Evolutionary conservation across 2,797 vertebrate genomes (phyloP).

Genomic region (Eremophila alpestris): DNA sequence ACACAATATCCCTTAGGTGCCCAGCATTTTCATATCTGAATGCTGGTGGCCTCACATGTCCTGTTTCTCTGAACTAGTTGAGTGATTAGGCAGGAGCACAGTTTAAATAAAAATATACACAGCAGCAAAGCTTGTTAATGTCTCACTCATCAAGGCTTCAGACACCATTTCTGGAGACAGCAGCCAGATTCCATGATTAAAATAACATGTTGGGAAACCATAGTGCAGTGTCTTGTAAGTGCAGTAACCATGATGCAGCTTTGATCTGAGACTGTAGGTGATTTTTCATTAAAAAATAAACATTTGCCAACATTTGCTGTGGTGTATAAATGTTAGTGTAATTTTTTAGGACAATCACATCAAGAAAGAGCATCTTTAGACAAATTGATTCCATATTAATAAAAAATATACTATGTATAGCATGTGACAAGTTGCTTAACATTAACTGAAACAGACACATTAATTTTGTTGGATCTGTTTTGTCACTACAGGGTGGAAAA

Average conservation of each 20-base stretch:
- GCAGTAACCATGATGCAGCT: background rate
- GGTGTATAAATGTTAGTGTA: background rate
- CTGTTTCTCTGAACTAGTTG: background rate
- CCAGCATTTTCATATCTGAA: background rate
- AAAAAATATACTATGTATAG: background rate
- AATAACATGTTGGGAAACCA: background rate
- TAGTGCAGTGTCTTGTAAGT: background rate
- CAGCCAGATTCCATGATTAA: background rate
- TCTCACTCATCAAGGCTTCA: background rate
- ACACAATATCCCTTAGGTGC: background rate
- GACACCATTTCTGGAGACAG: background rate
- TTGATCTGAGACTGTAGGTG: background rate
- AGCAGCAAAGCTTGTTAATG: background rate
- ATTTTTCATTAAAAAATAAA: background rate
- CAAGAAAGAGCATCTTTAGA: background rate
- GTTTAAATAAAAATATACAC: background rate
- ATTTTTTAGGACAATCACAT: background rate
- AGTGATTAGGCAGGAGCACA: background rate
- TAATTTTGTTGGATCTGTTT: background rate
- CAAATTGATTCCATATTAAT: background rate
- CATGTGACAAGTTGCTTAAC: background rate
- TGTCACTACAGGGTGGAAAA: background rate
- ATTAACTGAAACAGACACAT: background rate
- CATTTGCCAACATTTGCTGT: background rate
- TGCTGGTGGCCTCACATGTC: background rate